phyloP scores from a whole-genome alignment of 2,797 vertebrate species.

The Diplodus sargus region DNA sequence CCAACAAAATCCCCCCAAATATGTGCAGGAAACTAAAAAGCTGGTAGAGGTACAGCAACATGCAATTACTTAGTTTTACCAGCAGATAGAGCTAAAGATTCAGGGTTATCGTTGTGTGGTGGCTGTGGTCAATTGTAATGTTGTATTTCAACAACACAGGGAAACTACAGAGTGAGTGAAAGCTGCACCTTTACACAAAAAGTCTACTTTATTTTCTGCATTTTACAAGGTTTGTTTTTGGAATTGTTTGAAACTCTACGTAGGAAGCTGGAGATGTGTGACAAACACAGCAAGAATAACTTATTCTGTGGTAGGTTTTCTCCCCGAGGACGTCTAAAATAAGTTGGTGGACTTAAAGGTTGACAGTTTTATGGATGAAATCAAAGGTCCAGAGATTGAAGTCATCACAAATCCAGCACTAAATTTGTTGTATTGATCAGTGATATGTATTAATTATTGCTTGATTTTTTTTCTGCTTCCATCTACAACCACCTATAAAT shows the following conservation, averaged over 20 bases:
- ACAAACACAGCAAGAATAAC: not conserved
- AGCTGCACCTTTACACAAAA: no score
- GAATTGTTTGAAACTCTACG: not conserved
- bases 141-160: not conserved
- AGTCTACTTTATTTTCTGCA: no score
- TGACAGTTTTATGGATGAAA: not conserved
- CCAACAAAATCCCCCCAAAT: not conserved
- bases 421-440: not conserved
- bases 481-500: not conserved
- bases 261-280: not conserved
- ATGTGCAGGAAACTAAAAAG: not conserved
- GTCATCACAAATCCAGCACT: not conserved
- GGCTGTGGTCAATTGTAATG: not conserved
- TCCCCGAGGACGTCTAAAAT: not conserved
- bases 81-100: conserved; percentile 53
- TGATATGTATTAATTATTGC: not conserved
- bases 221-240: no score
- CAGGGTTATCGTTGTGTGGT: not conserved
- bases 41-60: rapidly evolving
- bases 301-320: not conserved
- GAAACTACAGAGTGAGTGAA: not conserved
- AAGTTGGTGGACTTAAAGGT: not conserved
- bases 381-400: not conserved
- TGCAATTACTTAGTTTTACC: conserved; percentile 20
- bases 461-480: not conserved